A percentile compares a stretch with the other conserved stretches of the same genome.
These are phyloP conservation scores for Eublepharis macularius DNA, from an alignment of 2,113 vertebrate species.

Conservation along the genomic window DNA sequence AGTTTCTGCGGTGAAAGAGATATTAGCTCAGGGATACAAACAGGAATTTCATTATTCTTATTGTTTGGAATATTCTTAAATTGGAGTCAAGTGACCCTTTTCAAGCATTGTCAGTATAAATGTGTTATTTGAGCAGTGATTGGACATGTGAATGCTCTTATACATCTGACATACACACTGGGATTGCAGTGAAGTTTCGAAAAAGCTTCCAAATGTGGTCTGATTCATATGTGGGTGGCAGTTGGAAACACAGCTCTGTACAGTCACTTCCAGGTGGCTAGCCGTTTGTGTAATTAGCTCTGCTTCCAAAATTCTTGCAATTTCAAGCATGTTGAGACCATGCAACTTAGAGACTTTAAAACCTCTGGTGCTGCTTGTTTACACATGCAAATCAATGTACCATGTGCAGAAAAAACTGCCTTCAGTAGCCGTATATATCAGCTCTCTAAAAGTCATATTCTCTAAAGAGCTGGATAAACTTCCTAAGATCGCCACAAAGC, in stretches of 20 bases:
- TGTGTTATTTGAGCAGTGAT: not conserved
- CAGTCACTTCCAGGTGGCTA: not conserved
- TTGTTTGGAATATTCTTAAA: not conserved
- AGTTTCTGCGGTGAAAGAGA: no score
- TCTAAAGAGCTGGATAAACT: not conserved
- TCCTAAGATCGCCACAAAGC: not conserved
- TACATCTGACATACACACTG: no score
- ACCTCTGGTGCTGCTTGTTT: not conserved
- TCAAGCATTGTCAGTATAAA: no score
- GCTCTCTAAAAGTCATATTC: not conserved
- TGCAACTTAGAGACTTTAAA: not conserved
- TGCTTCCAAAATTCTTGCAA: not conserved
- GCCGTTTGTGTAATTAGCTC: not conserved
- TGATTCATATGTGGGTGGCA: not conserved
- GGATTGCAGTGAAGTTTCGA: not conserved
- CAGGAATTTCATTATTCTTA: not conserved
- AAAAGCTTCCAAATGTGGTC: not conserved
- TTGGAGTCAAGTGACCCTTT: no score
- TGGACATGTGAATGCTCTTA: not conserved
- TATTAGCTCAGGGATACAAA: rapidly evolving
- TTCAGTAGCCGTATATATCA: not conserved
- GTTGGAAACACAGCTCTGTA: not conserved
- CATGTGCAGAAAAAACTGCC: not conserved
- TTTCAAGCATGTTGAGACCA: not conserved
- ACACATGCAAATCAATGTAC: not conserved